Evolutionary conservation across 2,797 vertebrate species (phyloP), one percentile per base, ranked within the genome.

Genomic region (Anguilla megastoma): DNA sequence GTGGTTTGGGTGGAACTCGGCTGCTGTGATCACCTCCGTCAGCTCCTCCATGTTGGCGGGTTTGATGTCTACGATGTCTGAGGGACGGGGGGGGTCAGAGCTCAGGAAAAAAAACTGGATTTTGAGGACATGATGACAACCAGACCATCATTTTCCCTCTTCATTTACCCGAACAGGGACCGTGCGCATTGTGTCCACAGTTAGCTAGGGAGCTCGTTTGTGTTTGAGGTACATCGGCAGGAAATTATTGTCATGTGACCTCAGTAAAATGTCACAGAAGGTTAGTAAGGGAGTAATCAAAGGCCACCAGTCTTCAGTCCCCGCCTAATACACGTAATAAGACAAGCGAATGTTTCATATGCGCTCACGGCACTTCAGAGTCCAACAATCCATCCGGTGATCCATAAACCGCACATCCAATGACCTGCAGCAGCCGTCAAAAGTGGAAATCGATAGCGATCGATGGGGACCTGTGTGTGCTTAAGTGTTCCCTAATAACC

Each of bases 11-110:
- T 99, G 99, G 92, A 99, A 99, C 94, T 99, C 99, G 0, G 98
- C 98, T 0, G 98, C 98, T 0, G 98, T 99, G 94, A 99, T 99
- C 93, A 99, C 98, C 93, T 99, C 98, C 0, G 98, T 99, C 94
- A 99, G 96, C 94, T 99, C 98, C 95, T 99, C 98, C 98, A 99
- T 99, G 95, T 99, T 99, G 93, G 97, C 95, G 0, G 99, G 98
- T 89, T 99, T 99, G 89, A 99, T 99, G 95, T 99, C 98, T 86
- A 99, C 98, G 8, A 99, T 99, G 94, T 99, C 98, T 16, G 9
- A 36, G 54, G 86, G 86, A 21, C 69, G 56, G n/a, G 30, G 74
- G 74, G 84, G 24, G n/a, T 91, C n/a, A 89, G 89, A 89, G 84
- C 79, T 80, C 85, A 86, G 85, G 71, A 63, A 45, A 33, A 60